Base-by-base conservation (phyloP, 2,888 invertebrate genomes). In the Drosophila phalerata region DNA sequence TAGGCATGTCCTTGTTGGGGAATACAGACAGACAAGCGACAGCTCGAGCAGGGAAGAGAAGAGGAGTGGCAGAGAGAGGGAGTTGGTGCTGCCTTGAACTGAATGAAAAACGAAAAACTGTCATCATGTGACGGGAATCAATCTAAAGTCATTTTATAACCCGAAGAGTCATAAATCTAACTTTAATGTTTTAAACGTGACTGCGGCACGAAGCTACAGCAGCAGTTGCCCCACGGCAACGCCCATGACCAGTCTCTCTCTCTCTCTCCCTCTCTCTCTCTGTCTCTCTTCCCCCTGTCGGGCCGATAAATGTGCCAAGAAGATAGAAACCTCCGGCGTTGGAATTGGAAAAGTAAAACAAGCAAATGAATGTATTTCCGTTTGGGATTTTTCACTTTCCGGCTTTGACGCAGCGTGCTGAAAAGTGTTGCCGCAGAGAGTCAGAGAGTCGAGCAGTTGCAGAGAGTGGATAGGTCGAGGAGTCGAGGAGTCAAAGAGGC, bases 121-220 rank as follows among this genome's bases (percentile, higher is more conserved):
- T 91, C 91, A 90, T 88, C 89, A 87, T 90, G 87, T 90, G 91
- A 91, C 81, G 89, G 88, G 87, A 91, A 91, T 91, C 91, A 91
- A 91, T 91, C 91, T 90, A 85, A 90, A 91, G 90, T 89, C 89
- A 88, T 91, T 90, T 88, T 90, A 88, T 91, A 91, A 90, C 90
- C 90, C 91, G 84, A 89, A 90, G 88, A 90, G 89, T 90, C 90
- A 91, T 91, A 91, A 91, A 91, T 91, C 90, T 91, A 91, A 90
- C 90, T 91, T 87, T 91, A 90, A 91, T 90, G 89, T 85, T 78
- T 74, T 76, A 83, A 85, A 91, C 90, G 91, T 91, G 91, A 91
- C 90, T 90, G 91, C 86, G 90, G 84, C 90, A 89, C 65, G 66
- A 64, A 63, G 57, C 69, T 61, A 65, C 55, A 66, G 19, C 19